Percentiles rank a stretch among this genome's conserved stretches.
These are phyloP conservation scores for Petrocephalus sullivani DNA, from an alignment of 2,797 vertebrate genomes.

Conservation along the genomic window DNA sequence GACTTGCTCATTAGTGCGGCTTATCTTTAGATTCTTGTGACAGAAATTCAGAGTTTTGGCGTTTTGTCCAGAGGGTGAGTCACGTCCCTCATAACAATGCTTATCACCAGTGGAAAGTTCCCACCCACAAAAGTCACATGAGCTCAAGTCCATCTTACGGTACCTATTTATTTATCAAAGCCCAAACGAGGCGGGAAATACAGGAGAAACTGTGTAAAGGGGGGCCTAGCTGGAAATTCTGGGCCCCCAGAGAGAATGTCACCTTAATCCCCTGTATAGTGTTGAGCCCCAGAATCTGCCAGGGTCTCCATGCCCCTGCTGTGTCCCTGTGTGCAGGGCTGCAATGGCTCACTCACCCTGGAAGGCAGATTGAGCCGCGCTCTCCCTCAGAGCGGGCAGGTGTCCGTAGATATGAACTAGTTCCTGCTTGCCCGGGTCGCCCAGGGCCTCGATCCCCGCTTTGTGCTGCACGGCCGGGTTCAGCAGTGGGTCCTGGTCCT, in stretches of 20 bases:
- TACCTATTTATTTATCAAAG: not conserved
- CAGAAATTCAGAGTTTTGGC: no score
- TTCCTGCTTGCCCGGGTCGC: slow-evolving; percentile 51
- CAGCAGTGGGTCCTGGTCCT: slow-evolving; percentile 65
- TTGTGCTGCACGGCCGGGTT: slow-evolving; percentile 49
- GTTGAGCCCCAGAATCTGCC: not conserved
- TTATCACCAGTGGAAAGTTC: no score
- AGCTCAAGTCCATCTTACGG: not conserved
- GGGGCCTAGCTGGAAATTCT: not conserved
- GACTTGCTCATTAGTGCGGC: no score
- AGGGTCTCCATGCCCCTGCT: not conserved
- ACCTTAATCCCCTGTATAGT: not conserved
- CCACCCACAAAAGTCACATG: not conserved
- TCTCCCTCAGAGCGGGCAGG: slow-evolving; percentile 47
- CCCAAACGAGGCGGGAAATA: not conserved
- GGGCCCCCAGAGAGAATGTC: not conserved
- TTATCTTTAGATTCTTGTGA: no score
- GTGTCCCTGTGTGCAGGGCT: not conserved
- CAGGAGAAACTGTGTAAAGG: not conserved
- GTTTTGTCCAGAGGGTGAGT: no score
- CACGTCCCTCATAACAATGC: no score
- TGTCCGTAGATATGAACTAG: slow-evolving; percentile 48
- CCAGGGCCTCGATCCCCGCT: slow-evolving; percentile 47
- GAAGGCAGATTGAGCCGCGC: slow-evolving; percentile 49
- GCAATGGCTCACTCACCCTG: slow-evolving; percentile 53